Conservation (phyloP, 2,888 invertebrate genomes). For the Eupithecia centaureata region DNA sequence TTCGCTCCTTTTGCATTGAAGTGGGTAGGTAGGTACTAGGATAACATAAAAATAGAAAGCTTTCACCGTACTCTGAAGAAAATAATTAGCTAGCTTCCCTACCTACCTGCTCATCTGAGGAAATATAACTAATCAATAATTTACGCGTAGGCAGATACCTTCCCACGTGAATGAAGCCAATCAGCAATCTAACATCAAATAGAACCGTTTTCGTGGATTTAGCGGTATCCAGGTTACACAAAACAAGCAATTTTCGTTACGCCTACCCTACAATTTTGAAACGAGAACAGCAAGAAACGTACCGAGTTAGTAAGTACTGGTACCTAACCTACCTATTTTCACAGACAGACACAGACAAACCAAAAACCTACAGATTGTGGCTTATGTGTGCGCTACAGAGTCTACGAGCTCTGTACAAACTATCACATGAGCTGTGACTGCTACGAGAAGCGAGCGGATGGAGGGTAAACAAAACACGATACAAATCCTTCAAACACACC, state of each 20-base stretch:
- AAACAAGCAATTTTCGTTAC: conserved; percentile 7
- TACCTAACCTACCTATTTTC: conserved; percentile 5
- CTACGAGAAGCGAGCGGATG: conserved; percentile 38
- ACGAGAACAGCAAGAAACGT: background rate
- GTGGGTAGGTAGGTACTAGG: too few species aligned
- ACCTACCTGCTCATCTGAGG: background rate
- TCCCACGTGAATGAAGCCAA: background rate
- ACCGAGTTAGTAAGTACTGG: background rate
- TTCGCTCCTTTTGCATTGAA: too few species aligned
- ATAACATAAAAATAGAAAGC: background rate
- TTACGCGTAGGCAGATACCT: background rate
- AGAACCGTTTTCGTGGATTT: background rate
- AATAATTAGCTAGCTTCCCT: background rate
- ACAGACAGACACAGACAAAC: conserved; percentile 22
- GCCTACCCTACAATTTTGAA: background rate
- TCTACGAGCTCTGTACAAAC: conserved; percentile 24
- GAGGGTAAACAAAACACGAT: conserved; percentile 69
- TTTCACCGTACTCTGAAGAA: background rate
- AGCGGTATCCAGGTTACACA: background rate
- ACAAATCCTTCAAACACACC: conserved; percentile 40
- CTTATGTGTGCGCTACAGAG: conserved; percentile 20
- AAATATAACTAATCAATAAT: background rate
- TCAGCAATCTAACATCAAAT: background rate
- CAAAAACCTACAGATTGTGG: conserved; percentile 24
- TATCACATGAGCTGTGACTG: conserved; percentile 13